Evolutionary conservation across 1,140 invertebrate species (phyloP), one percentile per base, ranked within the genome.

Genomic region (Acarapis woodi): DNA sequence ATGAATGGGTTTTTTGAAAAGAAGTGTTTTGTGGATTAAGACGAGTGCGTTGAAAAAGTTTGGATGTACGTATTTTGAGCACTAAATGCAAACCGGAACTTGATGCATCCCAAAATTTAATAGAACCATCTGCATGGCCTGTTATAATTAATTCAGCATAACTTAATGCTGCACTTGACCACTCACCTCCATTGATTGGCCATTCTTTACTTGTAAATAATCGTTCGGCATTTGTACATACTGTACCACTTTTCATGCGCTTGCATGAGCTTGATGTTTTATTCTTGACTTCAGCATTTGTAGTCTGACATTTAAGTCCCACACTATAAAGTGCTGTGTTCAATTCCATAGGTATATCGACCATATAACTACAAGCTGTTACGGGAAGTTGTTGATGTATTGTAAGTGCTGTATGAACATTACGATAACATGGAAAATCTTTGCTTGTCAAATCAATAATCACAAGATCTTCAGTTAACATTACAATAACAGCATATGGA

Each of bases 391-490:
- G 87, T 60, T 94, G 87, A 59, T 96, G 88, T 44, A 97, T 67
- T 60, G 97, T 87, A 83, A 96, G 94, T 31, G 41, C 23, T 35
- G 34, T 35, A 63, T 97, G 94, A 31, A 88, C 93, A 64, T 93
- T 93, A 59, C 96, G 85, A 62, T 93, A 90, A 58, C 83, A 90
- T 12, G 90, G 87, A 62, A 93, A 97, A 51, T 87, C 87, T 32
- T 71, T 67, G 29, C 77, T 75, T 51, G 74, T 67, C 47, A 97
- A 65, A 62, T 99, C 90, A 54, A 99, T 83, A 44, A 96, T 74
- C 49, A 97, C 83, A 51, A 99, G 65, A 60, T 97, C 90, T 63
- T 87, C 88, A 60, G 88, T 80, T 44, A 97, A 67, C 41, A 99
- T 64, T 46, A 94, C 88, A 47, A 93, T 78, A 51, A 97, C 77